Percentiles rank a stretch among this genome's conserved stretches.
Evolutionary conservation across 2,797 vertebrate genomes (phyloP).

Genomic region (Avahi laniger): DNA sequence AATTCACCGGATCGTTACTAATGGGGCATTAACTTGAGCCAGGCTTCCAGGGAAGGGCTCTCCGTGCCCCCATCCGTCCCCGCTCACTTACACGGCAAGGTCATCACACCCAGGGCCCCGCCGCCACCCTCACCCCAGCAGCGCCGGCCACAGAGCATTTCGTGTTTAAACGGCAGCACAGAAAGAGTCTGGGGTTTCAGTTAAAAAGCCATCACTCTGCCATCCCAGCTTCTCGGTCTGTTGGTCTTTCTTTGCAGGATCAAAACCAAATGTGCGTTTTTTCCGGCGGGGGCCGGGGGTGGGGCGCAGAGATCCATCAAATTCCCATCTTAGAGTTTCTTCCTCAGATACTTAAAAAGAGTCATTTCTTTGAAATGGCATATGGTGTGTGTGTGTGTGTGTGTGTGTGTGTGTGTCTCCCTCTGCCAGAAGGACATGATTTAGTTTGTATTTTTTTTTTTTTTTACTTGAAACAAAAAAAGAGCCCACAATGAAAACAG

Average conservation of each 20-base stretch:
- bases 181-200: conserved; percentile 31
- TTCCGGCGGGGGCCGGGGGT: background rate
- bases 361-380: conserved; percentile 69
- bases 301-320: background rate
- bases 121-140: conserved; percentile 60
- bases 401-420: background rate
- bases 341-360: conserved; percentile 67
- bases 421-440: conserved; percentile 45
- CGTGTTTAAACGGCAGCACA: conserved; percentile 31
- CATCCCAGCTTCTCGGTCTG: background rate
- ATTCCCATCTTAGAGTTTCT: conserved; percentile 43
- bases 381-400: conserved; percentile 26
- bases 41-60: conserved; percentile 82
- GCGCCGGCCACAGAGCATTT: conserved; percentile 42
- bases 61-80: conserved; percentile 73
- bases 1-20: conserved; percentile 85
- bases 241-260: background rate
- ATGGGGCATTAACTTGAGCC: conserved; percentile 85
- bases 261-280: conserved; percentile 65
- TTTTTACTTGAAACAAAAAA: background rate
- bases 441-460: conserved; percentile 21
- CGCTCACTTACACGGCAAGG: conserved; percentile 79
- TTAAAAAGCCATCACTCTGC: background rate
- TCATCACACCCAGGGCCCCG: conserved; percentile 78
- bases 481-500: conserved; percentile 58